Evolutionary conservation across 2,113 vertebrate species (phyloP).

Genomic region (Geococcyx californianus): DNA sequence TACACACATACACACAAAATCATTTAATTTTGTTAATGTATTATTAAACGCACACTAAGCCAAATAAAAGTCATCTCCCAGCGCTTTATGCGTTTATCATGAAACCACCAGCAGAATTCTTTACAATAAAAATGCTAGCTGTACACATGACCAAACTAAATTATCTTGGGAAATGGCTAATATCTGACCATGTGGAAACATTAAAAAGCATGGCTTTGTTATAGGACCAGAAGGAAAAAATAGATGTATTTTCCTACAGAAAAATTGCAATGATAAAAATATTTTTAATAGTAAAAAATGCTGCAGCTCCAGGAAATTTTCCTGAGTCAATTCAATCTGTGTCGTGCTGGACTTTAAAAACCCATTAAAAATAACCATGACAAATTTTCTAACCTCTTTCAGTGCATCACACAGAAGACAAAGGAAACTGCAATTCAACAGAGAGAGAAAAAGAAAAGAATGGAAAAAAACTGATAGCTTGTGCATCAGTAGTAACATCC

Average conservation of each 20-base stretch:
- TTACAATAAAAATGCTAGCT: constrained; percentile 33
- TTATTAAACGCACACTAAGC: constrained; percentile 43
- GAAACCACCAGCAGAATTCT: constrained; percentile 36
- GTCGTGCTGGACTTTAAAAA: background rate
- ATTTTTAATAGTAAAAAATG: constrained; percentile 30
- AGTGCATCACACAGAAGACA: constrained; percentile 20
- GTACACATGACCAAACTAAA: constrained; percentile 37
- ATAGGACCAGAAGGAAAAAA: background rate
- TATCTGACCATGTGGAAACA: constrained; percentile 51
- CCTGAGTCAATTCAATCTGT: constrained; percentile 46
- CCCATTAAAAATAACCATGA: constrained; percentile 55
- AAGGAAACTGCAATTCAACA: constrained; percentile 56
- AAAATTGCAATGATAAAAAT: constrained; percentile 29
- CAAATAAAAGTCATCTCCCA: constrained; percentile 40
- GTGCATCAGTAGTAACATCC: constrained; percentile 2
- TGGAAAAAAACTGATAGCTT: constrained; percentile 26
- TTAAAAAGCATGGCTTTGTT: constrained; percentile 30
- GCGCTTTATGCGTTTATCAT: constrained; percentile 25
- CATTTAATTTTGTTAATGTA: constrained; percentile 41
- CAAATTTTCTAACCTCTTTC: constrained; percentile 55
- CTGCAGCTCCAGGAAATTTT: constrained; percentile 48
- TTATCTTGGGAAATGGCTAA: constrained; percentile 54
- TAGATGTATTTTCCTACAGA: constrained; percentile 6
- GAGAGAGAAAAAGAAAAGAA: constrained; percentile 27
- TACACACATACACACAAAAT: background rate